Conservation (phyloP, 2,888 invertebrate genomes). For the Cordilura impudica region DNA sequence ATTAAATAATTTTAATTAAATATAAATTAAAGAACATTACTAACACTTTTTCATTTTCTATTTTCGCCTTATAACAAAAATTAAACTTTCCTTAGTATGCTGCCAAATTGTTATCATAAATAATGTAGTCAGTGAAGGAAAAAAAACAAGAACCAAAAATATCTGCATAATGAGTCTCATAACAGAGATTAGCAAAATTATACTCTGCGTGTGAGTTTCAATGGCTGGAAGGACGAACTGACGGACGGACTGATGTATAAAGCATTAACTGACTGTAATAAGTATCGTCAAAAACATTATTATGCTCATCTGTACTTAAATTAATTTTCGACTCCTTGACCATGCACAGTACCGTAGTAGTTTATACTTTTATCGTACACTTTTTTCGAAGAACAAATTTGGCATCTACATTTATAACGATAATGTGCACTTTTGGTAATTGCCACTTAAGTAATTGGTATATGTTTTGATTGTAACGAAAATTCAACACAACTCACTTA, state of each 20-base stretch:
- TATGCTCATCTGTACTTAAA: conserved; percentile 24
- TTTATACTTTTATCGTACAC: background rate
- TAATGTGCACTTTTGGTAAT: conserved; percentile 59
- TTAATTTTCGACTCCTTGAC: conserved; percentile 18
- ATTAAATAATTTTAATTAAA: background rate
- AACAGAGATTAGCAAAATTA: conserved; percentile 64
- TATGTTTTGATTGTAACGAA: background rate
- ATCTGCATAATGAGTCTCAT: conserved; percentile 65
- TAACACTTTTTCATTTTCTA: conserved; percentile 22
- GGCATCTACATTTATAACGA: conserved; percentile 52
- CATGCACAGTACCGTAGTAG: background rate
- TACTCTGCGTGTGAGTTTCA: conserved; percentile 1
- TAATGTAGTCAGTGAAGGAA: conserved; percentile 51
- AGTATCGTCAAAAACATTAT: background rate
- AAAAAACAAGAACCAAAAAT: background rate
- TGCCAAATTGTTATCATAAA: conserved; percentile 68
- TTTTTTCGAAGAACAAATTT: conserved; percentile 20
- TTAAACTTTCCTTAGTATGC: conserved; percentile 27
- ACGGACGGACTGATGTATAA: background rate
- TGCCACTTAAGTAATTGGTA: conserved; percentile 40
- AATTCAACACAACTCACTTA: background rate
- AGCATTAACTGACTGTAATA: background rate
- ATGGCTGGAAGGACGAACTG: conserved; percentile 1
- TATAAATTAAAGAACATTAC: background rate
- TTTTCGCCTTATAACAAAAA: background rate